Base-by-base conservation (phyloP, 2,888 invertebrate genomes). In the Hoplodrina ambigua region DNA sequence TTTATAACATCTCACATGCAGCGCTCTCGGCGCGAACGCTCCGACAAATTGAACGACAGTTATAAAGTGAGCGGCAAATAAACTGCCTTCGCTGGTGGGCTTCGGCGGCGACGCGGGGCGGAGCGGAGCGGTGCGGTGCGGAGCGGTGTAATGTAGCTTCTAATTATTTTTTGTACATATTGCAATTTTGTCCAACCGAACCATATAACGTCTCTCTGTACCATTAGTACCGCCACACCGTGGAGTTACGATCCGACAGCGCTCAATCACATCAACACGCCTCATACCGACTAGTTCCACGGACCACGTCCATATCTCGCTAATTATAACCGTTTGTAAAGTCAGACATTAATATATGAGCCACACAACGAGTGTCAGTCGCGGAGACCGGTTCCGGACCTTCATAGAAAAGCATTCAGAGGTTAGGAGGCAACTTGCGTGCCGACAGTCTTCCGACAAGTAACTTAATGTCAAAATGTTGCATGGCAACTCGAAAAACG, bases 11-110 rank as follows among this genome's bases (percentile, higher is more conserved):
- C 56, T 70, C 64, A 71, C 71, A 76, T 76, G 60, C 70, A 63
- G 54, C 70, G 63, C 49, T 70, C 55, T 54, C 50, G 37, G 61
- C 69, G 30, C 53, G 50, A 62, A 37, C 59, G 69, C 70, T 63
- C 49, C 41, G 52, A 76, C 75, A 75, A 70, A 75, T 76, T 76
- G 64, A 71, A 57, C 60, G 71, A 76, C 71, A 70, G 64, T 64
- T 76, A 75, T 57, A 76, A 75, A 75, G 74, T 64, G 60, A 70
- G 64, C 71, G 71, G 64, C 63, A 56, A 75, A 76, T 70, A 50
- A 64, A 71, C 69, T 69, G 46, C 46, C 49, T 54, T 54, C 49
- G 49, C 57, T 66, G 49, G 65, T 46, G 15, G 30, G 13, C 41
- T 11, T 41, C 41, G 41, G 11, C 11, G 41, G 7, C 41, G 13